Conservation (phyloP, 2,888 invertebrate species). For the Ophioninae sp. region DNA sequence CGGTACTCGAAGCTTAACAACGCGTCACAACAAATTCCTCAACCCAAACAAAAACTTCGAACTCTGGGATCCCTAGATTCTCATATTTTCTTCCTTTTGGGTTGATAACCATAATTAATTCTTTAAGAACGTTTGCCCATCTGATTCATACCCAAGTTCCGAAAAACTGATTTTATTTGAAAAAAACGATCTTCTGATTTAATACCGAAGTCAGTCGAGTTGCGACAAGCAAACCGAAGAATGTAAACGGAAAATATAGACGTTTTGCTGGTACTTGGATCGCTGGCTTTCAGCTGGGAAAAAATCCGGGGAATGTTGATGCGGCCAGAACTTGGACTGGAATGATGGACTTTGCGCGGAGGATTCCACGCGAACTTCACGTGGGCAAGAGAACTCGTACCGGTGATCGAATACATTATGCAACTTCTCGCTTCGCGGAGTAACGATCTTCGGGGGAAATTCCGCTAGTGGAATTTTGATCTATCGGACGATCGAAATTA, state of each 20-base stretch:
- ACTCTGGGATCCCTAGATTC: conserved; percentile 50
- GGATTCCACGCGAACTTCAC: conserved; percentile 32
- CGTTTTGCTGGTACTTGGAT: no score
- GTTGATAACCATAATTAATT: not conserved
- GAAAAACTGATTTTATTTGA: no score
- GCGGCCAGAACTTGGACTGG: not conserved
- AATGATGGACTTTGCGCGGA: not conserved
- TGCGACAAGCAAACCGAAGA: no score
- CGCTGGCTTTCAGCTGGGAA: no score
- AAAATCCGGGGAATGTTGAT: not conserved
- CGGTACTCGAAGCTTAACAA: conserved; percentile 78
- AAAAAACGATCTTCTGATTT: no score
- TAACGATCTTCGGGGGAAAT: conserved; percentile 72
- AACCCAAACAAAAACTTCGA: conserved; percentile 67
- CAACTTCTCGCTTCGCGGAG: conserved; percentile 78
- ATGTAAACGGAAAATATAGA: no score
- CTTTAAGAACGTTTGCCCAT: not conserved
- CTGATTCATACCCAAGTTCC: no score
- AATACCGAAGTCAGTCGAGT: no score
- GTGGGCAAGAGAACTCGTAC: conserved; percentile 60
- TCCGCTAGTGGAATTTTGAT: conserved; percentile 54
- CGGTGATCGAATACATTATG: conserved; percentile 75
- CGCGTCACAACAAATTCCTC: conserved; percentile 79
- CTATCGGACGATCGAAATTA: conserved; percentile 8
- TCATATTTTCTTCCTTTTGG: not conserved